Evolutionary conservation across 2,797 vertebrate species (phyloP), one percentile per base, ranked within the genome.

Genomic region (Crax fasciolata): DNA sequence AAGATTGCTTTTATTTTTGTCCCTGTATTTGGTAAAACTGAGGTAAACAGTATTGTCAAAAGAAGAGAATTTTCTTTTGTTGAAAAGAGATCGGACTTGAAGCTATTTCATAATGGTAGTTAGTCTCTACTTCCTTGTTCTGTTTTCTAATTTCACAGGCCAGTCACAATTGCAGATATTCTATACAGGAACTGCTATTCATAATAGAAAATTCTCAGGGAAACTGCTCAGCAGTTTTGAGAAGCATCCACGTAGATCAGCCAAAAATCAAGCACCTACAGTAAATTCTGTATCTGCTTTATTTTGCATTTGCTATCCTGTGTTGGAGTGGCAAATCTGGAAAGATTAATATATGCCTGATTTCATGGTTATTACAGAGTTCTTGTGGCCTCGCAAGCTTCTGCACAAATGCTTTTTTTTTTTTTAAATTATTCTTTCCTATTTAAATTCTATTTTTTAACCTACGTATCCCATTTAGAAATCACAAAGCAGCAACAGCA

Each of bases 401-500:
- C 97, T 98, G 97, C 95, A 90, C 96, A 98, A 95, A 82, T 48
- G 68, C 90, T 96, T 94, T 93, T 96, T 97, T 94, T 57, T 0
- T 8, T 81, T 94, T 94, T 89, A 25, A 49, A 55, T 85, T 76
- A 74, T 92, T 96, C 96, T 91, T 90, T 96, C 97, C 97, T 97
- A 93, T 95, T 94, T 97, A 97, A 97, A 89, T 96, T 93, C 90
- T 97, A 94, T 51, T 97, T 89, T 98, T 97, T 96, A 97, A 93
- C 96, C 97, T 92, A 70, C 81, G 66, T 96, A 65, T 96, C 97
- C 97, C 97, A 96, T 96, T 97, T 98, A 98, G 98, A 98, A 99
- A 98, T 98, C 98, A 98, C 98, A 98, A 98, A 98, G 98, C 98
- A 98, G 98, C 98, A 98, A 98, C 97, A 98, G 98, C 98, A 98